A percentile compares a stretch with the other conserved stretches of the same genome.
Evolutionary conservation across 2,797 vertebrate genomes (phyloP).

Genomic region (Sylvilagus floridanus): DNA sequence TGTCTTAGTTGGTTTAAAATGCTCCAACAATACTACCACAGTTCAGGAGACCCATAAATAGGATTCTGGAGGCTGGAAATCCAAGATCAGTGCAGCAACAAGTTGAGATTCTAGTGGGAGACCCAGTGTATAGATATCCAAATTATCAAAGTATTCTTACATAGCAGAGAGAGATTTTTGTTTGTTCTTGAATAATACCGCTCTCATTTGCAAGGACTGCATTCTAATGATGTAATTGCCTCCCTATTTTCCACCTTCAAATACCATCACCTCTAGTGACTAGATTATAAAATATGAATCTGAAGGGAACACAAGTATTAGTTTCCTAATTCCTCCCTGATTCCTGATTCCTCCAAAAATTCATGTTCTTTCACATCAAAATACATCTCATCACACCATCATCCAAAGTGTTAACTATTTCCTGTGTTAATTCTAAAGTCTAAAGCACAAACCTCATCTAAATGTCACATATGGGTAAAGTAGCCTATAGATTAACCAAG

Average conservation of each 20-base stretch:
- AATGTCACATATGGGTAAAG: neutral
- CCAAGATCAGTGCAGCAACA: neutral
- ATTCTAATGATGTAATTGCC: neutral
- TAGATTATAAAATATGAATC: neutral
- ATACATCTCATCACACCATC: no score
- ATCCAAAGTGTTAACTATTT: no score
- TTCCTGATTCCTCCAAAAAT: neutral
- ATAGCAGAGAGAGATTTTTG: neutral
- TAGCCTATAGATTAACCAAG: neutral
- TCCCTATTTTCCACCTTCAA: neutral
- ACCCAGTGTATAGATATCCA: neutral
- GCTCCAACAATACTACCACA: no score
- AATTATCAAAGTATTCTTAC: neutral
- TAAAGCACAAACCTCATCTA: no score
- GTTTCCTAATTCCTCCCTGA: neutral
- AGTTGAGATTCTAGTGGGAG: neutral
- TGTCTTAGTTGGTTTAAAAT: neutral
- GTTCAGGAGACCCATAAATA: no score
- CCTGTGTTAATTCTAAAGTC: no score
- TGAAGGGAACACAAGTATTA: neutral
- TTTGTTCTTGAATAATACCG: no score
- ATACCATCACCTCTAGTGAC: neutral
- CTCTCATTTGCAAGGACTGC: neutral
- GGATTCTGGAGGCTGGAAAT: neutral
- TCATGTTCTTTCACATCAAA: neutral